These are phyloP conservation scores for Ectropis crepuscularia DNA, from an alignment of 2,888 invertebrate genomes.

Conservation along the genomic window DNA sequence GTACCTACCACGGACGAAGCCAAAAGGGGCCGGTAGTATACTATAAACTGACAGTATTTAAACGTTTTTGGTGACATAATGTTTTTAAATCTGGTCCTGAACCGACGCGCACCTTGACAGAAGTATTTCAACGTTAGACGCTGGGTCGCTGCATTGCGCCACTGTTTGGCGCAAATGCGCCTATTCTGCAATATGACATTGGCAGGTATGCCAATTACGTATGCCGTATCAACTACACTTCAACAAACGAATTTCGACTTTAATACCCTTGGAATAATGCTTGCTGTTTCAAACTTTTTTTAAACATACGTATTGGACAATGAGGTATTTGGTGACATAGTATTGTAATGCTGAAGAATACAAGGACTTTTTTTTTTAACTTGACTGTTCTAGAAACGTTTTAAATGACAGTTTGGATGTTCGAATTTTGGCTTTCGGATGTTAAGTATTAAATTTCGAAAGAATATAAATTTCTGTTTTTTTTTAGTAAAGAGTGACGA, in stretches of 20 bases:
- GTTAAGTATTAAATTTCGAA: too few species aligned
- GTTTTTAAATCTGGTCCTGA: neutral
- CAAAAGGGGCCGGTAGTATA: too few species aligned
- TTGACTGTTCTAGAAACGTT: too few species aligned
- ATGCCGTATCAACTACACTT: slow-evolving; percentile 24
- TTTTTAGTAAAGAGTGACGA: too few species aligned
- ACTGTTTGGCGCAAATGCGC: slow-evolving; percentile 47
- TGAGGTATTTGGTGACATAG: too few species aligned
- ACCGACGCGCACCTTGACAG: slow-evolving; percentile 19
- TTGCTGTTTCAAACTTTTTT: neutral
- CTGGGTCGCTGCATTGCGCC: slow-evolving; percentile 46
- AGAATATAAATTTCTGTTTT: too few species aligned
- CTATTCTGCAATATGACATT: slow-evolving; percentile 54
- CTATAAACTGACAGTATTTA: too few species aligned
- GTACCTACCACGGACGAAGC: too few species aligned
- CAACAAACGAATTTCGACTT: slow-evolving; percentile 14
- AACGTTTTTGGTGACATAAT: neutral
- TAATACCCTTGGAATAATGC: slow-evolving; percentile 8
- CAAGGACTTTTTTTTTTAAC: too few species aligned
- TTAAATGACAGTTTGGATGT: too few species aligned
- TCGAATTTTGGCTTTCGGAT: too few species aligned
- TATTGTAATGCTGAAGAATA: too few species aligned
- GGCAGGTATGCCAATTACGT: slow-evolving; percentile 46
- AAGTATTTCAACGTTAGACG: slow-evolving; percentile 32
- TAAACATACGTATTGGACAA: neutral